A percentile compares a stretch with the other conserved stretches of the same genome.
These are phyloP conservation scores for Arbacia lixula DNA, from an alignment of 53 echinoderm and acorn worm genomes.

Conservation along the genomic window DNA sequence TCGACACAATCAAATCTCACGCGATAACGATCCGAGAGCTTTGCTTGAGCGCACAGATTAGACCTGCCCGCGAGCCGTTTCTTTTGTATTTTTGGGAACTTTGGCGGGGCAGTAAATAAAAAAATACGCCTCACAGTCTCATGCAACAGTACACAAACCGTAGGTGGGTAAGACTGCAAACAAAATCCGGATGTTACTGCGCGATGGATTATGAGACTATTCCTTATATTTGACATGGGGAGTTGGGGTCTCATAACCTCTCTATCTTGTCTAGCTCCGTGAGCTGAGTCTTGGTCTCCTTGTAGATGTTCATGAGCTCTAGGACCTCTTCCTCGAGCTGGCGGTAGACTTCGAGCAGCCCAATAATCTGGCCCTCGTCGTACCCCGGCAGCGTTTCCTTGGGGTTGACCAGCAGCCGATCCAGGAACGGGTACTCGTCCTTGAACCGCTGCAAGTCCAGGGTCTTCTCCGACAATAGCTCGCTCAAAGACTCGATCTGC, in stretches of 20 bases:
- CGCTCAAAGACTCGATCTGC: constrained; percentile 25
- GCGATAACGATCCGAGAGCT: too few relatives aligned
- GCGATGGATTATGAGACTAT: too few relatives aligned
- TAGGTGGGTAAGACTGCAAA: too few relatives aligned
- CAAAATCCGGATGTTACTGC: too few relatives aligned
- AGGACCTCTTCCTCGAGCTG: constrained; percentile 45
- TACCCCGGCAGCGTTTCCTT: not conserved
- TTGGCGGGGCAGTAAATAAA: too few relatives aligned
- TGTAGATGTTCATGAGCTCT: constrained; percentile 39
- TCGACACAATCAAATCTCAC: too few relatives aligned
- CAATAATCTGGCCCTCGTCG: constrained; percentile 19
- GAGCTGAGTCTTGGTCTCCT: constrained; percentile 28
- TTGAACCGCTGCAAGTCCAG: constrained; percentile 39
- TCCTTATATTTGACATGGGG: too few relatives aligned
- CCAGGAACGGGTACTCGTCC: constrained; percentile 42
- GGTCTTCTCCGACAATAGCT: constrained; percentile 40
- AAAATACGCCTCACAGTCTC: too few relatives aligned
- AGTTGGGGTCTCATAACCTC: constrained; percentile 3
- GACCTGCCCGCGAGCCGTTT: too few relatives aligned
- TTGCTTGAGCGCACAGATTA: too few relatives aligned
- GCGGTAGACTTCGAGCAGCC: constrained; percentile 17
- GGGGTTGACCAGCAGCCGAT: constrained; percentile 24
- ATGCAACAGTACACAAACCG: too few relatives aligned
- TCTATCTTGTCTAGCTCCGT: constrained; percentile 5
- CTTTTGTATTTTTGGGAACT: too few relatives aligned